Percentiles rank a stretch among this genome's conserved stretches.
phyloP scores from a whole-genome alignment of 1,140 invertebrate species.

The Drosophila micromelanica region DNA sequence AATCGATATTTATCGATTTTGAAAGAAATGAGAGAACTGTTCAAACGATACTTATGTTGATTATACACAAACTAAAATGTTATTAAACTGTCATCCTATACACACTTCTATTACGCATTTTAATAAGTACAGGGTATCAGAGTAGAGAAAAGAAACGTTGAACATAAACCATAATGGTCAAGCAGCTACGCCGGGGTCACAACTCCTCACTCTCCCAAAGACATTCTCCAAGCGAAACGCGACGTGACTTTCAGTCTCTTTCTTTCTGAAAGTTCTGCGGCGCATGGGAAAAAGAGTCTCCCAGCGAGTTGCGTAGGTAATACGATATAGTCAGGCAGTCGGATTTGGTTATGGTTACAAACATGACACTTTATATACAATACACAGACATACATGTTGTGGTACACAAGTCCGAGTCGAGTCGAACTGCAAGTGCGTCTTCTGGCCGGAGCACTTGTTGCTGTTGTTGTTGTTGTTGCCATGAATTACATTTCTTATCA shows the following conservation, averaged over 20 bases:
- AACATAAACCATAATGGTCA: constrained; percentile 72
- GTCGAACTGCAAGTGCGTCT: constrained; percentile 10
- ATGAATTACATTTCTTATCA: constrained; percentile 41
- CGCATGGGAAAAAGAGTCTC: constrained; percentile 47
- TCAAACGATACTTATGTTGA: too few relatives aligned
- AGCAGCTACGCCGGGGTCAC: constrained; percentile 47
- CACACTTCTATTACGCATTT: background rate
- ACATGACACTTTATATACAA: constrained; percentile 27
- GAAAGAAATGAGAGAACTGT: too few relatives aligned
- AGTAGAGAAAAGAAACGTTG: constrained; percentile 8
- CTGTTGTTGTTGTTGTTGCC: background rate
- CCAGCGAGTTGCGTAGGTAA: constrained; percentile 7
- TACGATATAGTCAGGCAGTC: constrained; percentile 12
- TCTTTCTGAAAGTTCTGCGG: constrained; percentile 60
- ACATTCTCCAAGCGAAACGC: constrained; percentile 18
- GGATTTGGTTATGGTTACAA: constrained; percentile 40
- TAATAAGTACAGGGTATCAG: background rate
- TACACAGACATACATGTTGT: background rate
- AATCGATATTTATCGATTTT: too few relatives aligned
- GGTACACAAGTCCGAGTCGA: constrained; percentile 10
- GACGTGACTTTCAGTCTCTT: constrained; percentile 59
- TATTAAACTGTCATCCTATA: too few relatives aligned
- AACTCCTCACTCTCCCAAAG: constrained; percentile 14
- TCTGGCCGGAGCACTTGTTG: constrained; percentile 29
- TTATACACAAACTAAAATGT: too few relatives aligned